These are phyloP conservation scores for Chaitophorus viminalis DNA, from an alignment of 2,888 invertebrate genomes.

Conservation along the genomic window DNA sequence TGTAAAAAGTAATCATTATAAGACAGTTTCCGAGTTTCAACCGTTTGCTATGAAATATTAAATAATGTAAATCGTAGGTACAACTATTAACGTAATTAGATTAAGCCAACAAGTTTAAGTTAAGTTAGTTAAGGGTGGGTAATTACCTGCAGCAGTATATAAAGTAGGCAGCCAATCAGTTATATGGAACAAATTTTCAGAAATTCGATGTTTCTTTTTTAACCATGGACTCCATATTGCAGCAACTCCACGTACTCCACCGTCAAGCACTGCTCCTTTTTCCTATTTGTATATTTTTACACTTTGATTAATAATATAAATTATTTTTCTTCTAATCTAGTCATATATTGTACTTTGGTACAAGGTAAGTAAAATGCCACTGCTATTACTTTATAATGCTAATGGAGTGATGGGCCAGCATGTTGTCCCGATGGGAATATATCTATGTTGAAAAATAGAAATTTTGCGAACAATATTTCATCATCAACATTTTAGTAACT, in stretches of 20 bases:
- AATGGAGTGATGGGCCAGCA: not conserved
- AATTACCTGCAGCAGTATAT: slow-evolving; percentile 66
- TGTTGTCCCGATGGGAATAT: not conserved
- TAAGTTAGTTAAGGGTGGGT: no score
- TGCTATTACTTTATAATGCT: no score
- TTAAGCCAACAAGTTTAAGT: no score
- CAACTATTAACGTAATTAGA: no score
- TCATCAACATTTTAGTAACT: no score
- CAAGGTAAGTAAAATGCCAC: no score
- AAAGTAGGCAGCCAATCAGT: slow-evolving; percentile 87
- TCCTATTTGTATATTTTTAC: slow-evolving; percentile 69
- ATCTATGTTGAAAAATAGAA: not conserved
- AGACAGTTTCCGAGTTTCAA: no score
- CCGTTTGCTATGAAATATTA: no score
- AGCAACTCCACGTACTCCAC: slow-evolving; percentile 81
- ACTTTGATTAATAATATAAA: not conserved
- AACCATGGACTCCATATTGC: slow-evolving; percentile 79
- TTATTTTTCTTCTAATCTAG: no score
- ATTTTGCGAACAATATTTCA: not conserved
- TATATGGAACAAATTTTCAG: slow-evolving; percentile 78
- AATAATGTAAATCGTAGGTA: no score
- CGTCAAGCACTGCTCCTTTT: slow-evolving; percentile 87
- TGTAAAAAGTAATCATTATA: no score
- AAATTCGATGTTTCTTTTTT: slow-evolving; percentile 71
- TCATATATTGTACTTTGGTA: no score